Evolutionary conservation across 2,797 vertebrate genomes (phyloP).

Genomic region (Poecilia gillii): DNA sequence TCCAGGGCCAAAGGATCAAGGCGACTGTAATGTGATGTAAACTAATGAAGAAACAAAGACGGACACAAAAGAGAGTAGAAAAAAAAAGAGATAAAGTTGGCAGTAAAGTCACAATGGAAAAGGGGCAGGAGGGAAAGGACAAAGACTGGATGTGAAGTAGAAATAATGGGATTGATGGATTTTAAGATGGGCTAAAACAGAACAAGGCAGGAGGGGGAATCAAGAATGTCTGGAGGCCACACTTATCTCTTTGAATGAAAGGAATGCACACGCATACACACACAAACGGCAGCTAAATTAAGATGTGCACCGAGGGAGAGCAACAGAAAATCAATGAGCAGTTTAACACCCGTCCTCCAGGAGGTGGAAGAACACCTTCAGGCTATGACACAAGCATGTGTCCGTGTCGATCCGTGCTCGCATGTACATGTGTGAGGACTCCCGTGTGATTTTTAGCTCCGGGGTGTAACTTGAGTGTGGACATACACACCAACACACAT

Average conservation of each 20-base stretch:
- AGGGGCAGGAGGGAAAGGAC: not conserved
- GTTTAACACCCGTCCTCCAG: slow-evolving; percentile 49
- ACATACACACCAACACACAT: slow-evolving; percentile 47
- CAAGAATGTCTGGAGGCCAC: slow-evolving; percentile 62
- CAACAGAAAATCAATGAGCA: slow-evolving; percentile 64
- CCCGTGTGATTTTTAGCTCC: slow-evolving; percentile 53
- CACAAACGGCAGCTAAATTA: slow-evolving; percentile 50
- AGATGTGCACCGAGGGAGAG: slow-evolving; percentile 58
- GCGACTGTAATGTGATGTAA: slow-evolving; percentile 68
- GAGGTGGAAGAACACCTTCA: slow-evolving; percentile 45
- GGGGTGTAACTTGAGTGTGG: slow-evolving; percentile 53
- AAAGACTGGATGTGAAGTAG: slow-evolving; percentile 35
- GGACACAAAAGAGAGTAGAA: slow-evolving; percentile 41
- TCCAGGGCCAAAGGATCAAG: slow-evolving; percentile 73
- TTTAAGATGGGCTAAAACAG: slow-evolving; percentile 49
- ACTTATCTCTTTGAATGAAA: slow-evolving; percentile 70
- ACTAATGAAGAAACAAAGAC: slow-evolving; percentile 74
- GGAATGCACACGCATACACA: slow-evolving; percentile 47
- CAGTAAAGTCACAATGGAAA: slow-evolving; percentile 1
- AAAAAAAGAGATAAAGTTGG: slow-evolving; percentile 20
- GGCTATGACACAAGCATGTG: slow-evolving; percentile 25
- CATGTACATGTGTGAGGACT: slow-evolving; percentile 1
- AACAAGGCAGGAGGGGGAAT: slow-evolving; percentile 58
- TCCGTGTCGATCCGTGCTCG: slow-evolving; percentile 28
- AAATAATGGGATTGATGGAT: slow-evolving; percentile 60